Percentiles rank a stretch among this genome's conserved stretches.
Evolutionary conservation across 2,797 vertebrate species (phyloP).

Genomic region (Chiloscyllium punctatum): DNA sequence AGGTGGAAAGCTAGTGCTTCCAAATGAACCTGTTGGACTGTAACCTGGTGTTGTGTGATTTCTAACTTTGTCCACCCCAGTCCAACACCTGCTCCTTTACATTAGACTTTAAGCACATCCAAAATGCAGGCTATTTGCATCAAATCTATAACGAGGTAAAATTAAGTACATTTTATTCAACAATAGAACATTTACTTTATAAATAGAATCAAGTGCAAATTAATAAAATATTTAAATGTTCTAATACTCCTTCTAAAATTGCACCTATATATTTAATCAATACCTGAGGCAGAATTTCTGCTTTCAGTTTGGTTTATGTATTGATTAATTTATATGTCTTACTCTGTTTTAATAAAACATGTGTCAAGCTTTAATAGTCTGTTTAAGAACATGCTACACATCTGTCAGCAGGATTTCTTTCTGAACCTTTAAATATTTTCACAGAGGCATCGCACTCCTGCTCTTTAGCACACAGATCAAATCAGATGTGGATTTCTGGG

Average conservation of each 20-base stretch:
- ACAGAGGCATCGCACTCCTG: background rate
- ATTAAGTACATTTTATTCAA: background rate
- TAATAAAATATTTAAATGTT: background rate
- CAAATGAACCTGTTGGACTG: too few relatives aligned
- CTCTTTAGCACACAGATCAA: background rate
- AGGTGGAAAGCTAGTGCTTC: too few relatives aligned
- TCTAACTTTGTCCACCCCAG: too few relatives aligned
- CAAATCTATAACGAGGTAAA: background rate
- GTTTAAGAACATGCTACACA: background rate
- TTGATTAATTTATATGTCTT: background rate
- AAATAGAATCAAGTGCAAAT: background rate
- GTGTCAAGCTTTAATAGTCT: background rate
- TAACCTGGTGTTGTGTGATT: too few relatives aligned
- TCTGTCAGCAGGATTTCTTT: background rate
- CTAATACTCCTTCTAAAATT: background rate
- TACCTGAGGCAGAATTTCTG: background rate
- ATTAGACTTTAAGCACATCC: background rate
- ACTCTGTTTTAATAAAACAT: background rate
- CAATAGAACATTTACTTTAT: background rate
- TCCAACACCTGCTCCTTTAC: too few relatives aligned
- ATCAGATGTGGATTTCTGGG: background rate
- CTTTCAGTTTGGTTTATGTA: background rate
- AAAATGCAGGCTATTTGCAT: background rate
- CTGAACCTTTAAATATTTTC: background rate
- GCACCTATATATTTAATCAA: background rate